Conservation (phyloP, 2,113 vertebrate species). For the Bubo bubo region DNA sequence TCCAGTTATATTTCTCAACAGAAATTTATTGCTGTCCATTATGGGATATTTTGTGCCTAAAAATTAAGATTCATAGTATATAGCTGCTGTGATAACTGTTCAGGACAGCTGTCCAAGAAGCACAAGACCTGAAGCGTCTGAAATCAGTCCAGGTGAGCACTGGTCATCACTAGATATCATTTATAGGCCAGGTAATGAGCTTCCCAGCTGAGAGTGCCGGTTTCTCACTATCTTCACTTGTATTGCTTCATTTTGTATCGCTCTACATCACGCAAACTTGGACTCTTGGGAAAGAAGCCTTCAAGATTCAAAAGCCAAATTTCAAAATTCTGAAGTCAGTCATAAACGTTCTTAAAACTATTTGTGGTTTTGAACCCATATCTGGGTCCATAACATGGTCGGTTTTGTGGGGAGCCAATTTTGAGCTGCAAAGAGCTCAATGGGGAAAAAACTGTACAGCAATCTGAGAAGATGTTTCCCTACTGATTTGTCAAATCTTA, state of each 20-base stretch:
- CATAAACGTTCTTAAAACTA: background rate
- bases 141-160: background rate
- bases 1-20: background rate
- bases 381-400: no score
- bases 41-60: background rate
- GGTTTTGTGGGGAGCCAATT: background rate
- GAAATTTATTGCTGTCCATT: background rate
- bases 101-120: background rate
- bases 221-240: background rate
- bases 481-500: no score
- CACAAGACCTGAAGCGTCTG: background rate
- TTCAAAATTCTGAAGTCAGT: background rate
- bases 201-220: background rate
- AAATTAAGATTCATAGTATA: background rate
- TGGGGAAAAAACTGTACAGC: background rate
- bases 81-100: background rate
- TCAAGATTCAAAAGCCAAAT: background rate
- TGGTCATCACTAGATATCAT: background rate
- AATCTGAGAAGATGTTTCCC: background rate
- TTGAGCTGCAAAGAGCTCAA: background rate
- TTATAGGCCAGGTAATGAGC: background rate
- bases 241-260: background rate
- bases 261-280: background rate
- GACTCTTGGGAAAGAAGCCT: background rate
- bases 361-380: background rate